phyloP scores from a whole-genome alignment of 2,797 vertebrate genomes.

The Micrastur ruficollis region DNA sequence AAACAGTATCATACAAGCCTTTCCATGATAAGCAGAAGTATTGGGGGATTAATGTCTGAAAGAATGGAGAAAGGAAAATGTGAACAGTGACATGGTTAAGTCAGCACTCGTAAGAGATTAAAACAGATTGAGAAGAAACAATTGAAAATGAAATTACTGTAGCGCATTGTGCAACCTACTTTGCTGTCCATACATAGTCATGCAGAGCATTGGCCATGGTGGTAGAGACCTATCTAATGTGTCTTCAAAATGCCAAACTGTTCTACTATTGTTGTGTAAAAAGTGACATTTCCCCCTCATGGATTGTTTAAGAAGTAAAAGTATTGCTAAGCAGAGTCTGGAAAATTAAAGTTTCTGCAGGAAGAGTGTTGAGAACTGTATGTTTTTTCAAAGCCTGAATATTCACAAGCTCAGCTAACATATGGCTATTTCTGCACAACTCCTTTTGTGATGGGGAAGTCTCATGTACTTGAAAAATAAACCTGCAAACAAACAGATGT shows the following conservation, averaged over 20 bases:
- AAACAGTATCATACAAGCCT: neutral
- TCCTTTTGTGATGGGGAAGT: neutral
- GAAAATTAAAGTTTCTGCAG: neutral
- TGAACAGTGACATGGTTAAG: neutral
- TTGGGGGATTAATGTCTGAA: neutral
- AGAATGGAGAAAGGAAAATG: neutral
- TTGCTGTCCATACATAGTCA: neutral
- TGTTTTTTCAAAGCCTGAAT: neutral
- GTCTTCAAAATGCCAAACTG: neutral
- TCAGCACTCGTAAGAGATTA: neutral
- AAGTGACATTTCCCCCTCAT: neutral
- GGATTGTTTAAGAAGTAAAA: neutral
- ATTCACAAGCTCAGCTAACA: neutral
- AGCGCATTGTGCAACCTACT: neutral
- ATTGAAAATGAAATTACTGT: neutral
- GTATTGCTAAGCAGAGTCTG: neutral
- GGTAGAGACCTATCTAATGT: neutral
- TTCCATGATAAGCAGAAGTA: neutral
- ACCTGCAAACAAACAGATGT: neutral
- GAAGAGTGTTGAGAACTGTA: neutral
- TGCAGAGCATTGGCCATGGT: neutral
- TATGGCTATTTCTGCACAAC: neutral
- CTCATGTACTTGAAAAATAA: neutral
- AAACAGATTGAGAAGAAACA: neutral
- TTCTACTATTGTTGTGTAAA: neutral